phyloP scores from a whole-genome alignment of 2,888 invertebrate species.

The Cataglyphis albicans region DNA sequence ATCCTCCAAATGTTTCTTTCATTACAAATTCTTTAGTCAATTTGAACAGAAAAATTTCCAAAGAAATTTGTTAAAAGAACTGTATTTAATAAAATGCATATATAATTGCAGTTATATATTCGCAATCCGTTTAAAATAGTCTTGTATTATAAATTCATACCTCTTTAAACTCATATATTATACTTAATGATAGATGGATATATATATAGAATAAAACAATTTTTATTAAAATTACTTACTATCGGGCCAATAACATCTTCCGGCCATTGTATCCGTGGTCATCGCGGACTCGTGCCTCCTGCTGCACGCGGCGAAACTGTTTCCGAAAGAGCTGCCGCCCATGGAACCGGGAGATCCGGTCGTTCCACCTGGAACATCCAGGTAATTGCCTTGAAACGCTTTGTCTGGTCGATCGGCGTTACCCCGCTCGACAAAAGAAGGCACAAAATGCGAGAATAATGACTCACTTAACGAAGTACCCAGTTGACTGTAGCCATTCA shows the following conservation, averaged over 20 bases:
- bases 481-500: constrained; percentile 86
- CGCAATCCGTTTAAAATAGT: no score
- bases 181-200: no score
- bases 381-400: constrained; percentile 85
- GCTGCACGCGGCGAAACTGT: constrained; percentile 80
- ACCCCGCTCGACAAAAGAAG: constrained; percentile 26
- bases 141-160: no score
- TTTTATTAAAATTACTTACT: constrained; percentile 73
- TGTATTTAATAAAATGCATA: not conserved
- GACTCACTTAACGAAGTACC: constrained; percentile 85
- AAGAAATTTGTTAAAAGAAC: not conserved
- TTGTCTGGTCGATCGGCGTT: constrained; percentile 74
- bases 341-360: constrained; percentile 78
- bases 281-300: constrained; percentile 80
- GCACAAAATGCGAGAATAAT: constrained; percentile 41
- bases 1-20: not conserved
- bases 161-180: no score
- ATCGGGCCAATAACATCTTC: constrained; percentile 83
- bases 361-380: constrained; percentile 84
- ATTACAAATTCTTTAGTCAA: not conserved
- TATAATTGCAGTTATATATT: no score
- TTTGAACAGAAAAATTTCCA: not conserved
- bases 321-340: constrained; percentile 78
- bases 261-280: constrained; percentile 74
- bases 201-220: not conserved